Percentiles rank a stretch among this genome's conserved stretches.
Evolutionary conservation across 53 echinoderm and acorn worm genomes (phyloP).

Genomic region (Mesocentrotus franciscanus): DNA sequence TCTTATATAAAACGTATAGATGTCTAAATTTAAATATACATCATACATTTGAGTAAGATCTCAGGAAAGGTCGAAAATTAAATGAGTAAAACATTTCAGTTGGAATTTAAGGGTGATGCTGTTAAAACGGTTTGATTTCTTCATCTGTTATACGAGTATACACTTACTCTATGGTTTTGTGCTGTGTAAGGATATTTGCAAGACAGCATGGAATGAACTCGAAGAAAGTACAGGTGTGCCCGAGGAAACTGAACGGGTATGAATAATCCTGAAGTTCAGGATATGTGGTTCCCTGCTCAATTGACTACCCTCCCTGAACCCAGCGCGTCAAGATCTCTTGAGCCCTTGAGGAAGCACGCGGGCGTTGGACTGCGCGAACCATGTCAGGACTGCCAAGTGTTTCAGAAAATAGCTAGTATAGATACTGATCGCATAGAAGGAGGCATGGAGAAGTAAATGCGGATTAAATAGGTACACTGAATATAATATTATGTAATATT

Average conservation of each 20-base stretch:
- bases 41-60: too few relatives aligned
- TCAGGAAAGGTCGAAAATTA: too few relatives aligned
- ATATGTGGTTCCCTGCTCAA: constrained; percentile 24
- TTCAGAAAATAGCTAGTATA: not conserved
- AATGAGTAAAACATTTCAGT: too few relatives aligned
- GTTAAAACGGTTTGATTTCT: too few relatives aligned
- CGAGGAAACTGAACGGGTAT: constrained; percentile 12
- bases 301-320: not conserved
- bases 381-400: not conserved
- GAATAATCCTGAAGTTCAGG: constrained; percentile 28
- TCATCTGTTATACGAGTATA: too few relatives aligned
- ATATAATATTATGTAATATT: too few relatives aligned
- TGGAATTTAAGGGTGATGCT: too few relatives aligned
- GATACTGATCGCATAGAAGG: not conserved
- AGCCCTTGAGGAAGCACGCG: not conserved
- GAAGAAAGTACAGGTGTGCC: constrained; percentile 16
- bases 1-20: too few relatives aligned
- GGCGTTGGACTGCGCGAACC: constrained; percentile 4
- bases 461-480: too few relatives aligned
- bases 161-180: not conserved
- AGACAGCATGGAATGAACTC: not conserved
- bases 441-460: too few relatives aligned
- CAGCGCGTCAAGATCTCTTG: not conserved
- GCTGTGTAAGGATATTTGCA: not conserved
- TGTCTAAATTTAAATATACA: too few relatives aligned